Conservation (phyloP, 2,888 invertebrate species). For the Omphaloscelis lunosa region DNA sequence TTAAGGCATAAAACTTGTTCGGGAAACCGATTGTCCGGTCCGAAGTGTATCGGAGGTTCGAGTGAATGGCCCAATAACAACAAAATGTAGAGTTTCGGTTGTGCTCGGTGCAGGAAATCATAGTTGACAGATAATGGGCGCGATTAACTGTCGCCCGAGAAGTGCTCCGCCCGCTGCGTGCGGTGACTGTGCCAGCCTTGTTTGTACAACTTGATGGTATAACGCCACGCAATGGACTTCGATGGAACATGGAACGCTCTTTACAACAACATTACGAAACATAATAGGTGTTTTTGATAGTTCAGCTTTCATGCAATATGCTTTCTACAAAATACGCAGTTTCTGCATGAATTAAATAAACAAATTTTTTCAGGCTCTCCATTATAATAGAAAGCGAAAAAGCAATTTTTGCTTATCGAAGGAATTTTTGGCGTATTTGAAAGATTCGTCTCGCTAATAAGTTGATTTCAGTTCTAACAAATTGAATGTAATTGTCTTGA, state of each 20-base stretch:
- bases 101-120: conserved; percentile 69
- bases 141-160: conserved; percentile 66
- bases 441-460: conserved; percentile 47
- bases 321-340: conserved; percentile 1
- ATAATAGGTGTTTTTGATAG: not conserved
- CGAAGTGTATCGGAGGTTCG: conserved; percentile 63
- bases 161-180: conserved; percentile 54
- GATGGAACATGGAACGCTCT: conserved; percentile 3
- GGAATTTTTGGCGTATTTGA: conserved; percentile 37
- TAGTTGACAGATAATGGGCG: conserved; percentile 74
- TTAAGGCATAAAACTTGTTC: conserved; percentile 56
- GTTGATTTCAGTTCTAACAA: conserved; percentile 35
- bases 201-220: conserved; percentile 29
- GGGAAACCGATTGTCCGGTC: conserved; percentile 43
- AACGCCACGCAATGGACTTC: not conserved
- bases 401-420: conserved; percentile 36
- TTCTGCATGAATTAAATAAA: conserved; percentile 22
- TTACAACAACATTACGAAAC: conserved; percentile 3
- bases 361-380: conserved; percentile 5
- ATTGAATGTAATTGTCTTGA: conserved; percentile 32
- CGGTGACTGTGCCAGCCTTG: conserved; percentile 11
- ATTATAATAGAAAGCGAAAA: conserved; percentile 49
- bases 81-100: conserved; percentile 49
- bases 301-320: not conserved
- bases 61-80: conserved; percentile 66